Base-by-base conservation (phyloP, 2,888 invertebrate species). In the Pinctada fucata region DNA sequence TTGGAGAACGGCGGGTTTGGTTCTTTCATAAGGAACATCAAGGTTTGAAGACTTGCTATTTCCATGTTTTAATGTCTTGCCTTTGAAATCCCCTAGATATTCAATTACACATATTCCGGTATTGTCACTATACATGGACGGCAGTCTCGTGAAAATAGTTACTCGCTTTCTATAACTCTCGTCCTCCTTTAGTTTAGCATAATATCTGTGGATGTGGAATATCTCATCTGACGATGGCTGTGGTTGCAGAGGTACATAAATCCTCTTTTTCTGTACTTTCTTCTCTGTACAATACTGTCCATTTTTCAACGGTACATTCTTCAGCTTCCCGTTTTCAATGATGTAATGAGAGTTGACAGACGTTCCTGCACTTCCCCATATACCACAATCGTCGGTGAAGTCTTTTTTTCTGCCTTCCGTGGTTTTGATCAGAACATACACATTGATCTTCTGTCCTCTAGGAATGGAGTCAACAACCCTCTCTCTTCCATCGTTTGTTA, bases 321-420 rank as follows among this genome's bases (percentile, higher is more conserved):
- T 66, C n/a, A 66, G 16, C 45, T 10, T 66, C 31, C 6, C 16
- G 66, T 66, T 4, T 16, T 66, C 45, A 31, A 31, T 45, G 10
- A 66, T 66, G 16, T 31, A 66, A n/a, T 2, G 16, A 31, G 66
- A 66, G 45, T 66, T 66, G 6, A 66, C 66, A 10, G 66, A 31
- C 45, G 66, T 66, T 8, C 66, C 66, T 2, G 66, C 66, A 66
- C 66, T 16, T 8, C 66, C 16, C 66, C 58, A 58, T n/a, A 58
- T n/a, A 10, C 66, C 66, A 16, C 66, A 66, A 4, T 66, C 66
- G 16, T 66, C 66, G 8, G 16, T 2, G 45, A 16, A 66, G 10
- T n/a, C 66, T 3, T n/a, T 8, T 63, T 63, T 63, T 13, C 5
- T 63, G 63, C 16, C 2, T 2, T 13, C 16, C 13, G 4, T 63